Evolutionary conservation across 2,113 vertebrate species (phyloP).

Genomic region (Podocnemis expansa): DNA sequence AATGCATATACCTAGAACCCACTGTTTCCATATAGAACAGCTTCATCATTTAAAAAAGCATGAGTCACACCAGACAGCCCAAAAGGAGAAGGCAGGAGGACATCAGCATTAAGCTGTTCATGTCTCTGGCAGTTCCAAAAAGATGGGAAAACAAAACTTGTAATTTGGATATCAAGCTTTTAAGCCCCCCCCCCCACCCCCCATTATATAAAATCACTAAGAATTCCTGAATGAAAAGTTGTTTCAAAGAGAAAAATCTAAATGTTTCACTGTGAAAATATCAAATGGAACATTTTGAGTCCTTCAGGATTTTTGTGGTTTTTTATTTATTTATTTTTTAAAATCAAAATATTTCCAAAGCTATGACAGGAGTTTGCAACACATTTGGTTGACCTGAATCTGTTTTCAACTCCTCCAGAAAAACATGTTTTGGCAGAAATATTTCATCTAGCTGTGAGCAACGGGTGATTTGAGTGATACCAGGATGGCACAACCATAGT

Average conservation of each 20-base stretch:
- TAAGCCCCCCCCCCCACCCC: no score
- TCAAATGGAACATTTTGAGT: no score
- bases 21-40: fast-evolving
- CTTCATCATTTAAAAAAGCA: fast-evolving
- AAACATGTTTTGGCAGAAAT: background rate
- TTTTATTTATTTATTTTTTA: background rate
- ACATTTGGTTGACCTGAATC: background rate
- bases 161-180: background rate
- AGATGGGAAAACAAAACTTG: background rate
- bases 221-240: no score
- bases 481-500: fast-evolving
- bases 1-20: background rate
- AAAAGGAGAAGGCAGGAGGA: background rate
- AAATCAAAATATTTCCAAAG: background rate
- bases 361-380: background rate
- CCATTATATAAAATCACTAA: background rate
- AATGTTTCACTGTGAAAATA: no score
- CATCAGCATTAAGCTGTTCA: background rate
- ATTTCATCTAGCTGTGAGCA: background rate
- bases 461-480: fast-evolving
- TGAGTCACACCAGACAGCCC: fast-evolving
- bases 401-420: background rate
- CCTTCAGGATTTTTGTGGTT: background rate
- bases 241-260: background rate
- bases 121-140: background rate